Base-by-base conservation (phyloP, 1,140 invertebrate genomes). In the Bombus confusus region DNA sequence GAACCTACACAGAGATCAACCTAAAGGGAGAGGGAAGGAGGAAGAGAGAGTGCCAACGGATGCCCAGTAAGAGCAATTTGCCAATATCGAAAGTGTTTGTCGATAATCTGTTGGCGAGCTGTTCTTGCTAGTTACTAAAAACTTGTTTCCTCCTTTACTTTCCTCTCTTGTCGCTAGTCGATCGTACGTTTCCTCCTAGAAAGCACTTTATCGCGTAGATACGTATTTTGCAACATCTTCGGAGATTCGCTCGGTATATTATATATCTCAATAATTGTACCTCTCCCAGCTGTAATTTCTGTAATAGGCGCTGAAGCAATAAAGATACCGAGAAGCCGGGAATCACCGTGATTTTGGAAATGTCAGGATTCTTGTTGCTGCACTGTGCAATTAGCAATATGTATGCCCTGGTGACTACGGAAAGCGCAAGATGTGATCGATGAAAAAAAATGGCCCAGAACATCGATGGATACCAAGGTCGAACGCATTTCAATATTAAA, bases 61-160 rank as follows among this genome's bases (percentile, higher is more conserved):
- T 71, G 76, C 80, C 88, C 76, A 80, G 82, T 79, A 85, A 90
- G 89, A 92, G 87, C 89, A 89, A 93, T 93, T 93, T 89, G 86
- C 91, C 92, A 91, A 91, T 92, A 93, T 91, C 90, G 90, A 92
- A 92, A 93, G 90, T 93, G 91, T 91, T 92, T 88, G 80, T 81
- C 91, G 90, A 88, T 91, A 91, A 91, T 87, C 88, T 80, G 73
- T 87, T 90, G 85, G 75, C 74, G 79, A 39, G 72, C 34, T 89
- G 81, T 83, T 88, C 73, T 52, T 76, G 66, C 75, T 91, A 85
- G 87, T 90, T 88, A 86, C 83, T 34, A 75, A 52, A 69, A 73
- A 57, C 83, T 88, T 66, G 62, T 74, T 77, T 85, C 79, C 76
- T 83, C 28, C 18, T 64, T 89, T 83, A 80, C 74, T 83, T 64